These are phyloP conservation scores for Pterocles gutturalis DNA, from an alignment of 2,113 vertebrate species.

Conservation along the genomic window DNA sequence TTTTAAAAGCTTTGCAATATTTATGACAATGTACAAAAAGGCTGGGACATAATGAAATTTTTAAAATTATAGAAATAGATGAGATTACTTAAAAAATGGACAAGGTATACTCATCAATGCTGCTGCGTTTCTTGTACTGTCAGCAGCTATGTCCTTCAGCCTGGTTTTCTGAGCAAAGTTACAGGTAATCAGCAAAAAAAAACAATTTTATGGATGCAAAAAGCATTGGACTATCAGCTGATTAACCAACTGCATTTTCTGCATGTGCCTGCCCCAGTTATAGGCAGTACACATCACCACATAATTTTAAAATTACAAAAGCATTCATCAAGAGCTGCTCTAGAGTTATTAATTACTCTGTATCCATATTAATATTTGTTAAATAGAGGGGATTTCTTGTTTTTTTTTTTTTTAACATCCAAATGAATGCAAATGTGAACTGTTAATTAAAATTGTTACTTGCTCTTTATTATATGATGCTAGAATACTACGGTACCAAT, in stretches of 20 bases:
- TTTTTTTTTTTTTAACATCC: neutral
- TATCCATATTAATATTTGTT: neutral
- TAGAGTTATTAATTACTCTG: neutral
- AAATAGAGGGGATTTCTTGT: neutral
- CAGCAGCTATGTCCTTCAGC: neutral
- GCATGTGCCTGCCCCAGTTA: neutral
- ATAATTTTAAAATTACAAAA: slow-evolving; percentile 5
- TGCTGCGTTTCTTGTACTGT: neutral
- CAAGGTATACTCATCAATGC: neutral
- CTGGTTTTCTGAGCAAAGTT: neutral
- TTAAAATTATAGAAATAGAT: neutral
- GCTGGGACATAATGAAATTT: neutral
- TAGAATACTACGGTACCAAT: neutral
- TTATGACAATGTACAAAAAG: neutral
- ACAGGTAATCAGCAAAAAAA: neutral
- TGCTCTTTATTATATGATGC: neutral
- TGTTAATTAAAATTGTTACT: neutral
- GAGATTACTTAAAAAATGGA: neutral
- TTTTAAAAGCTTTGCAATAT: neutral
- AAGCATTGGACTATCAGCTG: neutral
- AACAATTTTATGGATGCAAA: neutral
- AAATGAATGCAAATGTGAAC: neutral
- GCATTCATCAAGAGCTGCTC: neutral
- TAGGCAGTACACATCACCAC: neutral
- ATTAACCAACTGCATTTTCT: neutral